Evolutionary conservation across 2,113 vertebrate species (phyloP), one percentile per base, ranked within the genome.

Genomic region (Oncorhynchus clarkii): DNA sequence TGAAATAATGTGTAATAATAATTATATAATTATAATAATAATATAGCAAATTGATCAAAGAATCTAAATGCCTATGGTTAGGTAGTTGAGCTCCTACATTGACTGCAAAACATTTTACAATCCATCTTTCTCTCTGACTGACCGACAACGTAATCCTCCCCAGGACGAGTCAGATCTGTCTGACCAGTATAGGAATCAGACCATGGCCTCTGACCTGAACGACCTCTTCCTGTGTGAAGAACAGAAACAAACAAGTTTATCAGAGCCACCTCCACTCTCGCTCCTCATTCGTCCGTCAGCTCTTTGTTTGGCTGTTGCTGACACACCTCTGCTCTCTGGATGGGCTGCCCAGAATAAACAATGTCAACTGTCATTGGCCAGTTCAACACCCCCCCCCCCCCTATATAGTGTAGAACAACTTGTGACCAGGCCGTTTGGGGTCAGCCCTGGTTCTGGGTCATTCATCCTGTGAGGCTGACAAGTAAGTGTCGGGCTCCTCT

Each of bases 281-380:
- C 16, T 3, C 34, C 34, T 14, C 20, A 18, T 20, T 69, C 26
- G 27, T 57, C 26, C 24, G 2, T 1, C 16, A 22, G 48, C 64
- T 54, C 31, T 54, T 5, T 51, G 62, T 57, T 57, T 71, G 31
- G 39, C 75, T 77, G 79, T 80, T 77, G 66, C 74, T 69, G 39
- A n/a, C 74, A 26, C 11, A 45, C 66, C 39, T 20, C 11, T 62
- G 60, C 12, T 1, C n/a, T 71, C 45, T 27, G 60, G 70, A 75
- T 75, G 22, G 69, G 73, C 62, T 9, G n/a, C 27, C n/a, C 60
- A 8, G 49, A 11, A 24, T 24, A 11, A 14, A 70, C 57, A 27
- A 11, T 14, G 12, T 48, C 20, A 24, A 4, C 16, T 31, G 45
- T 20, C 68, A 67, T 67, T 72, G 69, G 73, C 69, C 24, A 11